Base-by-base conservation (phyloP, 2,113 vertebrate species). In the Ardeotis arabs region DNA sequence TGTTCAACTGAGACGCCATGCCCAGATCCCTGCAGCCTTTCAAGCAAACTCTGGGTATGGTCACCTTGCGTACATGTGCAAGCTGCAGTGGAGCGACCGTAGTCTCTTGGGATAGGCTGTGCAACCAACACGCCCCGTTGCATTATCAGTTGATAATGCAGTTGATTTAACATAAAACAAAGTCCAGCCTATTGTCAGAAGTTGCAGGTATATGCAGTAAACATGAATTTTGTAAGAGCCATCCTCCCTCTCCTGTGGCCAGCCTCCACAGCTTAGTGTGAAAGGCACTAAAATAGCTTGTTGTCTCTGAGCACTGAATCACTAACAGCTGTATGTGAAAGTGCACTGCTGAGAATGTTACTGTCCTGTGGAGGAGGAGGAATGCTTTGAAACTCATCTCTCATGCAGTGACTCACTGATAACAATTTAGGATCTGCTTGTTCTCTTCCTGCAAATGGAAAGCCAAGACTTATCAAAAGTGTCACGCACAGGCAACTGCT, bases 361-460 rank as follows among this genome's bases (percentile, higher is more conserved):
- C 84, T 73, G 7, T 66, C 52, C 73, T 84, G 83, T 50, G 80
- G 56, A 90, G 39, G n/a, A 73, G 33, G 33, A 83, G 44, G 84
- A 91, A 94, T 94, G 87, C 90, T 96, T 93, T 96, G 95, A 96
- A 95, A 95, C 60, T 89, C 80, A 60, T 89, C 45, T 64, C 72
- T 83, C 4, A 33, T 1, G 1, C 63, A 78, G 50, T 95, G 74
- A 94, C 72, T 94, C 91, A 94, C 41, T 3, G 70, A 79, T 84
- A 95, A 78, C 49, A 84, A 55, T 35, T 72, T 27, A 25, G 39
- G 33, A 52, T 78, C 79, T 11, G 0, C 91, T 87, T 79, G 44
- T 33, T 49, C 70, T 84, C 39, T 47, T 29, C 15, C 20, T 68
- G 66, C 56, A 95, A 93, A 90, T 37, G 56, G 72, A 86, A 86